Base-by-base conservation (phyloP, 2,888 invertebrate species). In the Brachyptera putata region DNA sequence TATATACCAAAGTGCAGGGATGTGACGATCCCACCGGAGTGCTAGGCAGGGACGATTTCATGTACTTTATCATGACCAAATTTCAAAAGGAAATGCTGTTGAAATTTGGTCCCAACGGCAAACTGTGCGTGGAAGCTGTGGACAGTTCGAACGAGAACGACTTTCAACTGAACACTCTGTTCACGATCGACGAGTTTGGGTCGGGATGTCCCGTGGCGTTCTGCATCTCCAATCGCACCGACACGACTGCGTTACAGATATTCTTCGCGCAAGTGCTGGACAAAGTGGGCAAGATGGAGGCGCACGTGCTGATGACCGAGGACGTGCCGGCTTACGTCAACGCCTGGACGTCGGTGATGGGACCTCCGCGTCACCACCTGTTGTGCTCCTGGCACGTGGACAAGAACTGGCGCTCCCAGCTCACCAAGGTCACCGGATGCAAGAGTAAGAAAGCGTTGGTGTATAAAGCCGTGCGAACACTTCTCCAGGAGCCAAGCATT, bases 351-450 rank as follows among this genome's bases (percentile, higher is more conserved):
- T 5, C 7, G 11, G 30, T 30, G 11, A 30, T 30, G 30, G 30
- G 30, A 11, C 30, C 22, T 13, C 43, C 59, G 25, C 41, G 36
- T 22, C 41, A 61, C 22, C 25, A 57, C 26, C 43, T 68, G 26
- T 62, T 65, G 49, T 69, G 68, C 57, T 53, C 64, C 2, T 70
- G 70, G 70, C 67, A 67, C 53, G 63, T 69, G 9, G 68, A 68
- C 39, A 36, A 63, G 21, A 63, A 64, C 30, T 68, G 67, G 67
- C 30, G 62, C 16, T 58, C 60, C 14, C 55, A 66, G 13, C 59
- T 67, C 25, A 37, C 18, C 14, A 68, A 66, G 66, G 62, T 67
- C 37, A 48, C 49, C 18, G 62, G 63, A n/a, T 41, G 21, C 3
- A 60, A 63, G 30, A 11, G 11, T 7, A 61, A 57, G 24, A 65